phyloP scores from a whole-genome alignment of 2,113 vertebrate genomes.

The Vicugna pacos region DNA sequence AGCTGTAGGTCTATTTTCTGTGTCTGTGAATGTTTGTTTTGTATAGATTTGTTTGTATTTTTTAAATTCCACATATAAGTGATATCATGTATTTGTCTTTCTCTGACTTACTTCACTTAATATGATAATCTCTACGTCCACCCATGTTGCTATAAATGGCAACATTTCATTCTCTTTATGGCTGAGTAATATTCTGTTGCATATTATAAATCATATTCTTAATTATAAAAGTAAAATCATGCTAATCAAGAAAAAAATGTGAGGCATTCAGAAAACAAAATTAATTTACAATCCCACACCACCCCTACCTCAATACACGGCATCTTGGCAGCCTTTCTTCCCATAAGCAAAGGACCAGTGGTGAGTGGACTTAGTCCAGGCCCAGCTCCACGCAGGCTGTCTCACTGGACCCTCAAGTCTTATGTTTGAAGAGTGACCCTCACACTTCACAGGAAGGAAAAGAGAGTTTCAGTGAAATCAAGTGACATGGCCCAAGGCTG shows the following conservation, averaged over 20 bases:
- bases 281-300: background rate
- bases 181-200: no score
- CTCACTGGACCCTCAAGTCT: background rate
- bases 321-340: background rate
- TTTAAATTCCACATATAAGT: no score
- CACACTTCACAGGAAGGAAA: fast-evolving
- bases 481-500: fast-evolving
- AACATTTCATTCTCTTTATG: no score
- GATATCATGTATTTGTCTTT: no score
- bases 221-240: background rate
- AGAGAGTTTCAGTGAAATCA: background rate
- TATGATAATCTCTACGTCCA: no score
- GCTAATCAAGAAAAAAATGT: background rate
- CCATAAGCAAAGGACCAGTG: background rate
- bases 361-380: fast-evolving
- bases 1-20: no score
- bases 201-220: background rate
- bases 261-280: background rate
- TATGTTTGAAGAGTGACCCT: background rate
- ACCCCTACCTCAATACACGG: background rate
- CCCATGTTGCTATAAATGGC: no score
- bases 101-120: no score
- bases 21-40: no score
- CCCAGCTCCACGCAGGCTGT: fast-evolving
- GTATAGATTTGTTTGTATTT: no score